Evolutionary conservation across 1,140 invertebrate species (phyloP), one percentile per base, ranked within the genome.

Genomic region (Ctenoplectra terminalis): DNA sequence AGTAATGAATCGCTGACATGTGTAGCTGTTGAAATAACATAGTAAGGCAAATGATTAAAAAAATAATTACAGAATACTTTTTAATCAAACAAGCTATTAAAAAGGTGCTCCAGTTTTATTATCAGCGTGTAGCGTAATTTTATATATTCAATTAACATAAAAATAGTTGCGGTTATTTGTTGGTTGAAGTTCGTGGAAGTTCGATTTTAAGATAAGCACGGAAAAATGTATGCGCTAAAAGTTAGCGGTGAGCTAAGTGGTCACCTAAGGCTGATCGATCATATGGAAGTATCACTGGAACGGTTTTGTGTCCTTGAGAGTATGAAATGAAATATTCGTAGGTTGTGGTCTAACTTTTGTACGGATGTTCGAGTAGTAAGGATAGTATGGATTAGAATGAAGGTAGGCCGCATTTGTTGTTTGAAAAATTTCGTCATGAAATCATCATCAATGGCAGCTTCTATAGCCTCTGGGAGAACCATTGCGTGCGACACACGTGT

Each of bases 271-370:
- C 15, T 87, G 46, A 83, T 87, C 72, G 72, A 87, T 86, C 66
- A 86, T 37, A 13, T 67, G 63, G 20, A 54, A 66, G 72, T 76
- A 83, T 69, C 72, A 76, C 48, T 72, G 64, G 61, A 48, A 80
- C 84, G 60, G 50, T 80, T 61, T 67, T 29, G 34, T n/a, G 76
- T 46, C 81, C 84, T 86, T 87, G 84, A 75, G 43, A 67, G 64
- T 78, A 64, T 13, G 60, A 83, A 86, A 86, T 87, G 40, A 86
- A 86, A 87, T 86, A 87, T 87, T 87, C 34, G 84, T 81, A 61
- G 69, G 58, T 50, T 60, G 6, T 78, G 58, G 67, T 64, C 66
- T 83, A 72, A 80, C 60, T 86, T 85, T 73, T 86, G 23, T 58
- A 43, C 67, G 58, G 74, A 83, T 87, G 80, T 54, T 86, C 70